Evolutionary conservation across 2,797 vertebrate species (phyloP), one percentile per base, ranked within the genome.

Genomic region (Girardinus metallicus): DNA sequence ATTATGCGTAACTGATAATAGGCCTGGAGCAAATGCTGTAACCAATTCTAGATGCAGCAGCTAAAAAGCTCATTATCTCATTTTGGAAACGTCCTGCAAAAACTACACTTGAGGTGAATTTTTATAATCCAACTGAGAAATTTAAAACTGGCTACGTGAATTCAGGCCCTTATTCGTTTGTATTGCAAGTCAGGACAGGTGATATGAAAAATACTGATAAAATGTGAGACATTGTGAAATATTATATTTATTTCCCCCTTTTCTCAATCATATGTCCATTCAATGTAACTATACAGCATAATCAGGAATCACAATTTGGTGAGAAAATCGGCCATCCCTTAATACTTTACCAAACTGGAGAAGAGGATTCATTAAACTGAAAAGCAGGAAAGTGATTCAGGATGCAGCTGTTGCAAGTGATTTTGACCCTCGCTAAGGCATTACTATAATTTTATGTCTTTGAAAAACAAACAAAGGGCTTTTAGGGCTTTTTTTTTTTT

Each of bases 1-100:
- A 68, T 68, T 68, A 68, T 68, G 64, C 39, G 12, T 43, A 68
- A 68, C 4, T 68, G 64, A 39, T 68, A 68, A 68, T 43, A 70
- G 23, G 66, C 66, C 66, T 70, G 66, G 39, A 70, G 66, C 39
- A 70, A 41, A 70, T 43, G 39, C 39, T 68, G 39, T 41, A 70
- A 70, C 39, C 43, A 70, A 43, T 41, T 43, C 39, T 41, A 70
- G 23, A 39, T 70, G 23, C 36, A 70, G 23, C 26, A 70, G 39
- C 66, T 70, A 43, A 26, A 70, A 26, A 43, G 23, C 39, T 70
- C 66, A 70, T 70, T 70, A 41, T 41, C 66, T 43, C 66, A 43
- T 26, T 43, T 43, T 6, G 5, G 39, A 70, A 70, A 68, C 3
- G 4, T 68, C 64, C 36, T 31, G 29, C 71, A 73, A 49, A 73